Conservation (phyloP, 2,888 invertebrate species). For the Heliconius ismenius region DNA sequence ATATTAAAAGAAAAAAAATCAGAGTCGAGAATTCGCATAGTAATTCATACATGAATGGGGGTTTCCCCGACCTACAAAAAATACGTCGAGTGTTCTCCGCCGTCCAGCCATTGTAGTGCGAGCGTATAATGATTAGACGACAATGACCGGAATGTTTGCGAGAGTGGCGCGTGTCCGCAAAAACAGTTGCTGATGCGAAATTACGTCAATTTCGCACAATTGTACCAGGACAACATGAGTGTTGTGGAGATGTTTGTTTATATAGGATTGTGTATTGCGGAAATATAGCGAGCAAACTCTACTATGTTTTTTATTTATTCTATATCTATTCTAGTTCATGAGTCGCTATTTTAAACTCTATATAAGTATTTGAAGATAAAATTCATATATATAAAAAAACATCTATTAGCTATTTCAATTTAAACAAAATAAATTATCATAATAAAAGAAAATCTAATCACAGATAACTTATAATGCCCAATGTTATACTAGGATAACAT, state of each 20-base stretch:
- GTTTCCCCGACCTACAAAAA: conserved; percentile 76
- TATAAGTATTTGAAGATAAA: too few species aligned
- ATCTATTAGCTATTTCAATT: not conserved
- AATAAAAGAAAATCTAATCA: conserved; percentile 40
- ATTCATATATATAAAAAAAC: too few species aligned
- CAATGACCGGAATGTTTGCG: conserved; percentile 60
- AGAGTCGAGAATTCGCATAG: conserved; percentile 50
- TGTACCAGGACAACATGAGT: conserved; percentile 70
- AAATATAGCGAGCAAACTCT: not conserved
- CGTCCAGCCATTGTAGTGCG: conserved; percentile 68
- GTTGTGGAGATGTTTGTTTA: conserved; percentile 56
- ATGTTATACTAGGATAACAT: conserved; percentile 55
- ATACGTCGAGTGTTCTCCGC: conserved; percentile 60
- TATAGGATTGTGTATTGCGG: not conserved
- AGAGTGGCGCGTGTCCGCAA: conserved; percentile 63
- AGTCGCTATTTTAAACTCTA: not conserved
- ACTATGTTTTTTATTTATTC: not conserved
- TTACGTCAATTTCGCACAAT: conserved; percentile 81
- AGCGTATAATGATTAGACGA: conserved; percentile 70
- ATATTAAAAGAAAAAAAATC: conserved; percentile 52
- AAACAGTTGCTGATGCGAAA: conserved; percentile 59
- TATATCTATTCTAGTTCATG: not conserved
- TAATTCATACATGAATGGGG: conserved; percentile 59
- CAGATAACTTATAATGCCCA: conserved; percentile 38
- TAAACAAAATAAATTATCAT: not conserved